Percentiles rank a stretch among this genome's conserved stretches.
Conservation (phyloP, 2,888 invertebrate species). For the Diloba caeruleocephala region DNA sequence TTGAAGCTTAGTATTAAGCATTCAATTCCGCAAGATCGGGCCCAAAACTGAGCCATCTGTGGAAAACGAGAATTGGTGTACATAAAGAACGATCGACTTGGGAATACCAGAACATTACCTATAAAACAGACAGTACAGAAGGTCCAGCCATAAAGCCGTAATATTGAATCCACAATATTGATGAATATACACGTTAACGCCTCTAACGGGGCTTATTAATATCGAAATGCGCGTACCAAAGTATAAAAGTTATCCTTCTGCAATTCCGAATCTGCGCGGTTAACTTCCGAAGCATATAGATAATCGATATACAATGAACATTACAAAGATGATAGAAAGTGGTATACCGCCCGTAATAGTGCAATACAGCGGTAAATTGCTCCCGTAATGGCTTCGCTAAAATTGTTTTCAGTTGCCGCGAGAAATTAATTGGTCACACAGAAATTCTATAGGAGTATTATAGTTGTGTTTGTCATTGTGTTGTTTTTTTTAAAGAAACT, state of each 20-base stretch:
- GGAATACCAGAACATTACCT: conserved; percentile 15
- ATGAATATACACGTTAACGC: no score
- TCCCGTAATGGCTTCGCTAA: conserved; percentile 36
- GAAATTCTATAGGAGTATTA: conserved; percentile 19
- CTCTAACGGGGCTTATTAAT: no score
- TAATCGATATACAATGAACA: conserved; percentile 43
- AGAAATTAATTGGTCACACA: conserved; percentile 39
- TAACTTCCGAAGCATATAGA: conserved; percentile 21
- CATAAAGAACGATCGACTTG: conserved; percentile 26
- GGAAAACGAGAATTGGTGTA: conserved; percentile 18
- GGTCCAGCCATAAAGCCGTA: background rate
- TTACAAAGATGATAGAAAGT: conserved; percentile 40
- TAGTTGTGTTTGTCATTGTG: no score
- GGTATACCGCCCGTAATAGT: conserved; percentile 31
- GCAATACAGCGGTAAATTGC: conserved; percentile 39
- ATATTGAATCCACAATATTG: no score
- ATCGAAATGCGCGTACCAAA: no score
- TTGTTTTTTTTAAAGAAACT: no score
- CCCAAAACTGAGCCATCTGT: conserved; percentile 8
- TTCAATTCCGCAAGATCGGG: conserved; percentile 21
- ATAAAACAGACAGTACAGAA: conserved; percentile 8
- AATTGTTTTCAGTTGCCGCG: conserved; percentile 39
- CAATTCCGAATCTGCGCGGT: conserved; percentile 10
- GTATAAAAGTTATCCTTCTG: no score
- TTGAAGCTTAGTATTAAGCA: conserved; percentile 11